Evolutionary conservation across 2,888 invertebrate species (phyloP), one percentile per base, ranked within the genome.

Genomic region (Hypsopygia costalis): DNA sequence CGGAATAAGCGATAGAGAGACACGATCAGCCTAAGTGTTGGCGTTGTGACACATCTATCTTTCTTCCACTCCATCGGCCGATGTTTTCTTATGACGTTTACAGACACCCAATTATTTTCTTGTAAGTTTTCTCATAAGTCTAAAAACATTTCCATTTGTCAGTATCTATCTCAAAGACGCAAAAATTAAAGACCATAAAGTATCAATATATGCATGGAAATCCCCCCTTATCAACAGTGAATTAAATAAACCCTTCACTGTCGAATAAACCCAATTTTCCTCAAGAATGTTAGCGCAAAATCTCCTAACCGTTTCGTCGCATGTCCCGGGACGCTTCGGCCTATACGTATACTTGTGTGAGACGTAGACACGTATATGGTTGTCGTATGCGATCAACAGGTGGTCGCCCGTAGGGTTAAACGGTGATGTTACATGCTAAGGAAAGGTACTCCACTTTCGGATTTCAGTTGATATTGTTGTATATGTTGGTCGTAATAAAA

Each of bases 331-430:
- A 41, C 52, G 51, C 47, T 44, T 41, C 36, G 10, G 51, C 40
- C 49, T 62, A 55, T 54, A 54, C 54, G 51, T 52, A 47, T 52
- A 52, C 53, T 52, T 58, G 50, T 59, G 57, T 62, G 69, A 60
- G 73, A 69, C 69, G 70, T 69, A 60, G 63, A 57, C 48, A 48
- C 57, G 62, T 69, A 64, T 69, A 66, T 69, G 66, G 59, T 51
- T 79, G 81, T 83, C 82, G 83, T 85, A 70, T 82, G 77, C 61
- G 56, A 53, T 72, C 85, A 87, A 87, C 87, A 87, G 83, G 87
- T 88, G 83, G 81, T 60, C 47, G 80, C 81, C 86, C 83, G 85
- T 86, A 85, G 86, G 87, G 87, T 87, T 87, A 87, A 85, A 68
- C 73, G 74, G 58, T 65, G 55, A 52, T 58, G 52, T 49, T 49